These are phyloP conservation scores for Tapirus indicus DNA, from an alignment of 2,797 vertebrate genomes.

Conservation along the genomic window DNA sequence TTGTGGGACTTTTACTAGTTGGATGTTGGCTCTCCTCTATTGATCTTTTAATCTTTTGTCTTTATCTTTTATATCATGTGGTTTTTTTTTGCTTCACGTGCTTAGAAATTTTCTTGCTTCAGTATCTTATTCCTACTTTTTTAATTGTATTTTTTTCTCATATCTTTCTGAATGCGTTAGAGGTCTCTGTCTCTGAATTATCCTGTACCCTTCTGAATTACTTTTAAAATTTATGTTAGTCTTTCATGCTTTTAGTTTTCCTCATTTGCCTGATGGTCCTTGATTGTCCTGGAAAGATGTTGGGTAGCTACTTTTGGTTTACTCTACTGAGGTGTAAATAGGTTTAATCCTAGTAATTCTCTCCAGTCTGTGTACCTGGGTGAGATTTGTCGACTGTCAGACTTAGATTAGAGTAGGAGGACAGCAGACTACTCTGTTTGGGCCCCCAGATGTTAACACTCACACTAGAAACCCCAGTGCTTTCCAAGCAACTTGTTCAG, in stretches of 20 bases:
- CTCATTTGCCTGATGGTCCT: neutral
- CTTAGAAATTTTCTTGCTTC: neutral
- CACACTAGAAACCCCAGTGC: neutral
- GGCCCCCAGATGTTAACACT: neutral
- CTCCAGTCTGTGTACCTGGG: neutral
- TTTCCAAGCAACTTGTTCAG: neutral
- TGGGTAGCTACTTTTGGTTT: neutral
- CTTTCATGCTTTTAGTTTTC: slow-evolving; percentile 35
- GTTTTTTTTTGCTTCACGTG: slow-evolving; percentile 6
- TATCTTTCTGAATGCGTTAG: neutral
- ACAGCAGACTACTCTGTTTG: neutral
- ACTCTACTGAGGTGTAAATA: neutral
- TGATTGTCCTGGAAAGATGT: neutral
- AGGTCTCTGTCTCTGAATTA: neutral
- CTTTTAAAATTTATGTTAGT: slow-evolving; percentile 10
- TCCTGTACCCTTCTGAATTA: neutral
- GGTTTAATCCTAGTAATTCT: neutral
- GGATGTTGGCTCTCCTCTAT: neutral
- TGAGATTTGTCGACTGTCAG: neutral
- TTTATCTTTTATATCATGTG: neutral
- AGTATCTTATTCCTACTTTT: neutral
- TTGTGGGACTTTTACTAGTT: neutral
- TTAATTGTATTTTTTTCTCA: neutral
- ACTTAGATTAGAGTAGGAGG: neutral
- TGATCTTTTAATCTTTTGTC: neutral